Evolutionary conservation across 1,140 invertebrate species (phyloP).

Genomic region (Callitettix versicolor): DNA sequence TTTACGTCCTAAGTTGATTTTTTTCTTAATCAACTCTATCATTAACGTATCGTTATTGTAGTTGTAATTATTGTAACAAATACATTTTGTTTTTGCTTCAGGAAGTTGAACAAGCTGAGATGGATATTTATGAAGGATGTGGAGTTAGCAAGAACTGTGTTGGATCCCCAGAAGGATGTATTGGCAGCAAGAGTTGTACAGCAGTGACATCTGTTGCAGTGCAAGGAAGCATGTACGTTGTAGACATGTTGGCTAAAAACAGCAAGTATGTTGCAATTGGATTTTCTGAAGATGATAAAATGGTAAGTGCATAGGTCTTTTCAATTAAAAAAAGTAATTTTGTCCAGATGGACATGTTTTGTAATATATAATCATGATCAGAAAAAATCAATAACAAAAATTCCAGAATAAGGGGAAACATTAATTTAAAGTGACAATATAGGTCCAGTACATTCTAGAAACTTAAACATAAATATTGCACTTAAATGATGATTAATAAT

Average conservation of each 20-base stretch:
- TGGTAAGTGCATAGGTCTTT: conserved; percentile 43
- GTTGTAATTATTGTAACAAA: not conserved
- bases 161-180: conserved; percentile 55
- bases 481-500: too few relatives aligned
- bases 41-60: too few relatives aligned
- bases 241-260: conserved; percentile 46
- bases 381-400: too few relatives aligned
- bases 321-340: too few relatives aligned
- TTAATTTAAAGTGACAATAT: too few relatives aligned
- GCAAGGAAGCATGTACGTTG: conserved; percentile 50
- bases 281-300: conserved; percentile 56
- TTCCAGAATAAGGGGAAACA: too few relatives aligned
- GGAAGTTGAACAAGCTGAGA: conserved; percentile 10
- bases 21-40: too few relatives aligned
- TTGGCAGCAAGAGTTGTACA: conserved; percentile 49
- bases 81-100: not conserved
- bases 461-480: too few relatives aligned
- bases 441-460: too few relatives aligned
- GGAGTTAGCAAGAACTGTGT: conserved; percentile 67
- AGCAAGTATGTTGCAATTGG: conserved; percentile 63
- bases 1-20: too few relatives aligned
- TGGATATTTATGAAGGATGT: conserved; percentile 61
- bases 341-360: too few relatives aligned
- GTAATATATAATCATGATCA: too few relatives aligned
- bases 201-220: conserved; percentile 56